Evolutionary conservation across 2,797 vertebrate species (phyloP), one percentile per base, ranked within the genome.

Genomic region (Aratinga solstitialis): DNA sequence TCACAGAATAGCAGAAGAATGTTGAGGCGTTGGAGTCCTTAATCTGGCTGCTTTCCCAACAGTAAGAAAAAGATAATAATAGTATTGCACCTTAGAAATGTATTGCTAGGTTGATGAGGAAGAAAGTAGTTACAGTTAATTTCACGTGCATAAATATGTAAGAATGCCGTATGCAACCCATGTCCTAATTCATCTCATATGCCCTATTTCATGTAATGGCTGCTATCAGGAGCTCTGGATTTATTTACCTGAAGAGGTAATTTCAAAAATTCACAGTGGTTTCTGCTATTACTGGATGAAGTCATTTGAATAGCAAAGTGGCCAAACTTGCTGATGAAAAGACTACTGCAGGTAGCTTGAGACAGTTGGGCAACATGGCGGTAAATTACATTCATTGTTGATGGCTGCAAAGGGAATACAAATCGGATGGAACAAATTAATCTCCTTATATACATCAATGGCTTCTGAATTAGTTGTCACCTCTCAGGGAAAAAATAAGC

Each of bases 371-470:
- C 65, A 92, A 83, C 71, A 47, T 56, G 61, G 90, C 0, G 5
- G 71, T 89, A 92, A 95, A 97, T 94, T 96, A 71, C 45, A 80
- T 92, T 95, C 36, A 54, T 84, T 87, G 89, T 80, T 89, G 82
- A 82, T 83, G 73, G 38, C 73, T 96, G 74, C 77, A 83, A 79
- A 82, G 92, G 89, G 83, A 94, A 93, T 90, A 93, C 85, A 89
- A 94, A 93, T 91, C 26, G 3, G 84, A 89, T 92, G 85, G 91
- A 96, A 95, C 89, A 94, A 93, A 95, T 97, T 93, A 95, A 97
- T 96, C 87, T 95, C 69, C 67, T 84, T 94, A 79, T 65, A 89
- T 88, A 94, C 85, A 95, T 93, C 29, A 1, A 92, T 89, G 77
- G 56, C 48, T 97, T 95, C 74, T 87, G 87, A 95, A 94, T 95